phyloP scores from a whole-genome alignment of 2,113 vertebrate genomes.

The Callospermophilus lateralis region DNA sequence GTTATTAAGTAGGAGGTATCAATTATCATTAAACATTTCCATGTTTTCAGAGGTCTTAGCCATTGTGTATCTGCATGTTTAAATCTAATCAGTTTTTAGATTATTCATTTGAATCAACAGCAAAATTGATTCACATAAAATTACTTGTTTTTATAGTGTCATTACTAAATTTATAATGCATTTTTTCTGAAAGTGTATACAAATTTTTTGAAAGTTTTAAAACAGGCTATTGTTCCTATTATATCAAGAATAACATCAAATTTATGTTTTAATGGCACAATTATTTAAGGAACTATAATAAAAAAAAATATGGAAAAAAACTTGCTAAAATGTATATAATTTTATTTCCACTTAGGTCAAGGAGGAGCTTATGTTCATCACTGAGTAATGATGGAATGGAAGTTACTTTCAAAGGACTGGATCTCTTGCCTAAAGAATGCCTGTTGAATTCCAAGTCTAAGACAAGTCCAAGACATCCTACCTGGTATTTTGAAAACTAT shows the following conservation, averaged over 20 bases:
- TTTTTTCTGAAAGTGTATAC: not conserved
- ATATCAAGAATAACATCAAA: slow-evolving; percentile 2
- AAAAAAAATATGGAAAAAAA: not conserved
- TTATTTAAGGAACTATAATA: not conserved
- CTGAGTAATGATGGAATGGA: not conserved
- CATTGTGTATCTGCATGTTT: not conserved
- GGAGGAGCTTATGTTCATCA: not conserved
- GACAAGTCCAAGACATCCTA: not conserved
- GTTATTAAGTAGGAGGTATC: not conserved
- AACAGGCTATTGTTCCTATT: not conserved
- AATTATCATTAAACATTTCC: slow-evolving; percentile 1
- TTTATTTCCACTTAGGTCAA: not conserved
- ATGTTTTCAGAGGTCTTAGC: not conserved
- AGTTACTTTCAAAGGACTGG: not conserved
- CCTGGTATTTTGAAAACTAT: not conserved
- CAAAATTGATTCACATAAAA: not conserved
- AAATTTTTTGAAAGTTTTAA: not conserved
- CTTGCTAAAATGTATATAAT: not conserved
- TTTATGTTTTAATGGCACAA: not conserved
- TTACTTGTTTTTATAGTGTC: not conserved
- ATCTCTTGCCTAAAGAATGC: not conserved
- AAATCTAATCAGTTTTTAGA: not conserved
- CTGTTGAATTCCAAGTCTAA: not conserved
- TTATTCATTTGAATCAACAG: not conserved
- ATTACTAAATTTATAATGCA: slow-evolving; percentile 7